Conservation (phyloP, 37 sponge, comb jelly and placozoan genomes). For the Theonella swinhoei region DNA sequence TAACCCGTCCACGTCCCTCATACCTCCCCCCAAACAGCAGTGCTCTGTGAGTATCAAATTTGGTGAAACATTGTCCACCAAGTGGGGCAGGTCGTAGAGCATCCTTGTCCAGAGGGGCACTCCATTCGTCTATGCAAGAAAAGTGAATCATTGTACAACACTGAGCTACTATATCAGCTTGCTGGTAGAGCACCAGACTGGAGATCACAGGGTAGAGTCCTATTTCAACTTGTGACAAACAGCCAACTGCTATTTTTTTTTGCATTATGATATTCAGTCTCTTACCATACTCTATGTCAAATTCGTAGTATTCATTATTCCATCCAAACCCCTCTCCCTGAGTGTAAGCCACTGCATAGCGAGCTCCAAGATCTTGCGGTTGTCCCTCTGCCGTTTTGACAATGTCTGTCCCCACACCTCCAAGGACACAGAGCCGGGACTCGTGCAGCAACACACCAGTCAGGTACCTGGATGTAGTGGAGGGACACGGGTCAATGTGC, state of each 20-base stretch:
- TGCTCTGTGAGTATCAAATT: slow-evolving; percentile 38
- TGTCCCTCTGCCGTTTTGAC: neutral
- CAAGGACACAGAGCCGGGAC: slow-evolving; percentile 51
- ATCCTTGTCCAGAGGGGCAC: slow-evolving; percentile 8
- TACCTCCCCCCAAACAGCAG: slow-evolving; percentile 53
- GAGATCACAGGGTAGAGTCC: too few relatives aligned
- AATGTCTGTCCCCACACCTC: slow-evolving; percentile 55
- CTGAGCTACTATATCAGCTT: too few relatives aligned
- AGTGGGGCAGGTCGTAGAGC: slow-evolving; percentile 40
- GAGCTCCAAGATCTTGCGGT: slow-evolving; percentile 45
- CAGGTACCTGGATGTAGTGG: slow-evolving; percentile 47
- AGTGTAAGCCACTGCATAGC: neutral
- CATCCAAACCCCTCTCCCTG: slow-evolving; percentile 38
- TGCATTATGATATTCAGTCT: too few relatives aligned
- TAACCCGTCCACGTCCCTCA: neutral
- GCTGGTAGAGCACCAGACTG: too few relatives aligned
- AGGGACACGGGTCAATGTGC: too few relatives aligned
- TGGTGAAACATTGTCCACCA: slow-evolving; percentile 17
- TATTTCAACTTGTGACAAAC: neutral
- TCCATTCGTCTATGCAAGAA: slow-evolving; percentile 60
- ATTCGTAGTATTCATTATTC: slow-evolving; percentile 78
- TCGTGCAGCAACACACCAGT: slow-evolving; percentile 37
- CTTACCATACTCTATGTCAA: slow-evolving; percentile 55
- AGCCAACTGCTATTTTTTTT: too few relatives aligned
- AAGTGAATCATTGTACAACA: too few relatives aligned